phyloP scores from a whole-genome alignment of 2,113 vertebrate species.

The Gallinago paraguaiae region DNA sequence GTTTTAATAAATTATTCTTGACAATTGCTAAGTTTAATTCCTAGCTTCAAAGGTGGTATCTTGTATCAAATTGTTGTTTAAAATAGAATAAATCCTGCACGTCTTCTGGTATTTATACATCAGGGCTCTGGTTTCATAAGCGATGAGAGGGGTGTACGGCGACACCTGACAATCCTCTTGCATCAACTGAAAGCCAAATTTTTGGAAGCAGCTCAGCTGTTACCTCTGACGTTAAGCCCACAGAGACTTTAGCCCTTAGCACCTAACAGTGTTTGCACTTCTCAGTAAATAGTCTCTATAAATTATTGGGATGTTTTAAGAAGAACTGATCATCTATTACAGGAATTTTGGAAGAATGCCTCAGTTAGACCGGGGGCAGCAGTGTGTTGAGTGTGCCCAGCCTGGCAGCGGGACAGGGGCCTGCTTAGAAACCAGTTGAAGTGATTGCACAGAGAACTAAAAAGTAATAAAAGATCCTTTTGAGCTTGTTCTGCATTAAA shows the following conservation, averaged over 20 bases:
- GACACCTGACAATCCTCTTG: slow-evolving; percentile 11
- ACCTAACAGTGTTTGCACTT: neutral
- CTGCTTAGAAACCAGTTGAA: neutral
- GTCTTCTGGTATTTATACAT: neutral
- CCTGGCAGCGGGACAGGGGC: neutral
- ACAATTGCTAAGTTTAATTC: neutral
- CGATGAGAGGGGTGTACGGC: neutral
- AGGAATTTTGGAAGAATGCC: neutral
- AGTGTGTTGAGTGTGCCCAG: neutral
- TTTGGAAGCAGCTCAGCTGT: slow-evolving; percentile 1
- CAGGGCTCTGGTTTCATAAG: slow-evolving; percentile 34
- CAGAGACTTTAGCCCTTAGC: neutral
- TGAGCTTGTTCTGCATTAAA: neutral
- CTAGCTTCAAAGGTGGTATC: neutral
- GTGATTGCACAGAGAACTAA: neutral
- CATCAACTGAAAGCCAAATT: neutral
- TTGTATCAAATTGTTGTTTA: slow-evolving; percentile 20
- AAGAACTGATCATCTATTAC: neutral
- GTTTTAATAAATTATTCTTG: neutral
- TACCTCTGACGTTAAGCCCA: neutral
- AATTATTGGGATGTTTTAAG: neutral
- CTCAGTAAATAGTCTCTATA: neutral
- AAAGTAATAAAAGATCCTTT: neutral
- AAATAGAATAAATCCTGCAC: slow-evolving; percentile 30
- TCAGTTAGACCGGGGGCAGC: neutral